Base-by-base conservation (phyloP, 2,113 vertebrate species). In the Meriones unguiculatus region DNA sequence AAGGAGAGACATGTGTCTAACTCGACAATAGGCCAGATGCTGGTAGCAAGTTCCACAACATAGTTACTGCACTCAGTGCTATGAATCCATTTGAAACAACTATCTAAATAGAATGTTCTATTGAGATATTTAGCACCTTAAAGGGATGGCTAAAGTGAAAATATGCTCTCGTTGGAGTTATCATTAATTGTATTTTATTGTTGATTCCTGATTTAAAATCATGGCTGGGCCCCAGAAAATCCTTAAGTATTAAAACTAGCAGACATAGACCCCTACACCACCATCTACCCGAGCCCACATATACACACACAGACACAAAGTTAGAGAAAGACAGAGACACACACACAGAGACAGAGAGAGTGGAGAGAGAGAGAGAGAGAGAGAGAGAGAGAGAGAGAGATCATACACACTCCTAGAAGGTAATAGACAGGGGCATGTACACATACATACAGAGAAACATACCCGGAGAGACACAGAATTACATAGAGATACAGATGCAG, bases 341-440 rank as follows among this genome's bases (percentile, higher is more conserved):
- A 38, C 9, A 2, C 32, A 20, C 18, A 38, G 72, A 73, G 1
- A 22, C 70, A 38, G 18, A 73, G 70, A 38, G 17, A 73, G 3
- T 9, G 70, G 4, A 46, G 4, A 46, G 4, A 4, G 4, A 46
- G 41, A 46, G 4, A 2, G 4, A 4, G 4, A 4, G 4, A 2
- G 4, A 4, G 4, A 46, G 5, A 14, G n/a, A n/a, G n/a, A n/a
- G 41, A 72, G 15, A 22, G 18, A 38, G 3, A 3, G 32, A 70
- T 38, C 7, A 38, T 22, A 73, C n/a, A 73, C n/a, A n/a, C 70
- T 62, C 59, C 15, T 2, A 72, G 69, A 7, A n/a, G 35, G 15
- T 72, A 35, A 72, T n/a, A 7, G 69, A n/a, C 5, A n/a, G 6
- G 1, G 17, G n/a, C 70, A 35, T 35, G 15, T 35, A 35, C 13